Percentiles rank a stretch among this genome's conserved stretches.
These are phyloP conservation scores for Planiliza haematocheilus DNA, from an alignment of 2,113 vertebrate species.

Conservation along the genomic window DNA sequence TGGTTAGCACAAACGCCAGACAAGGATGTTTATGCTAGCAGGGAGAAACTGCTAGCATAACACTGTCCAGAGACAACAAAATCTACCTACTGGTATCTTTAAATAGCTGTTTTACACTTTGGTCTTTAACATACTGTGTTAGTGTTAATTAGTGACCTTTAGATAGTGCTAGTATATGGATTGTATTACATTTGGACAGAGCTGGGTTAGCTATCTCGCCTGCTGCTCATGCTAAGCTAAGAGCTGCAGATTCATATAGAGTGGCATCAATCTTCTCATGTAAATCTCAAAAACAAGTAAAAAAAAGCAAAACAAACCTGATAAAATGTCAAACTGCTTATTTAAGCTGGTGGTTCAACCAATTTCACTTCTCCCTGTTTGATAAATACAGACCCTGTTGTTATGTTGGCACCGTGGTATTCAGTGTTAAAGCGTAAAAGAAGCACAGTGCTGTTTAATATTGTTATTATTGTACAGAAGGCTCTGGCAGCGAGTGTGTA, in stretches of 20 bases:
- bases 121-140: neutral
- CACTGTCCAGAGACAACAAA: neutral
- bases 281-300: neutral
- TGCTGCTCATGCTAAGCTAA: conserved; percentile 3
- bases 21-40: too few relatives aligned
- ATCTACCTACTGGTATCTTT: neutral
- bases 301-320: neutral
- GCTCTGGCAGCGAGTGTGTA: conserved; percentile 53
- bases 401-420: conserved; percentile 22
- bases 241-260: neutral
- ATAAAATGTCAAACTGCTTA: too few relatives aligned
- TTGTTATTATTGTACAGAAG: conserved; percentile 54
- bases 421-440: conserved; percentile 51
- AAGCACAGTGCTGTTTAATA: conserved; percentile 55
- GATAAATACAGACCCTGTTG: conserved; percentile 43
- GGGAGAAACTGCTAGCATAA: neutral
- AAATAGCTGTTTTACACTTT: neutral
- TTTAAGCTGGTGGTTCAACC: too few relatives aligned
- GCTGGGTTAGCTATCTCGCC: neutral
- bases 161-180: neutral
- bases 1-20: too few relatives aligned
- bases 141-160: neutral
- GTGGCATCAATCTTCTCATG: neutral
- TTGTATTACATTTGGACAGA: neutral
- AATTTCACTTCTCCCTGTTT: neutral